A percentile compares a stretch with the other conserved stretches of the same genome.
phyloP scores from a whole-genome alignment of 2,888 invertebrate genomes.

The Ethmia dodecea region DNA sequence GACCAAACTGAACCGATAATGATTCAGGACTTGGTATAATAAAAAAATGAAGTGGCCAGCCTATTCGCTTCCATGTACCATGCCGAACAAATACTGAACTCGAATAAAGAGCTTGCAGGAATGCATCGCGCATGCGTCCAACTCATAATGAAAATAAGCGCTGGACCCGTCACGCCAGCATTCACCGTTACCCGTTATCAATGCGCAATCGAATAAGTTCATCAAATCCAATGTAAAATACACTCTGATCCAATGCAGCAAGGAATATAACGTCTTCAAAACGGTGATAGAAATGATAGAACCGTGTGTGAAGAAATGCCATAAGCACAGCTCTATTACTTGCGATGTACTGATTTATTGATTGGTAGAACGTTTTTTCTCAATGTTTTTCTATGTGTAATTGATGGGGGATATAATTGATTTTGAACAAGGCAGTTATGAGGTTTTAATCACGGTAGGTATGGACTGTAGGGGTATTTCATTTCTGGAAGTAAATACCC shows the following conservation, averaged over 20 bases:
- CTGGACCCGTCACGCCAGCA: conserved; percentile 44
- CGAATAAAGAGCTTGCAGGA: conserved; percentile 26
- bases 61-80: conserved; percentile 19
- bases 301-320: conserved; percentile 24
- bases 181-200: conserved; percentile 44
- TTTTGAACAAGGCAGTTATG: conserved; percentile 6
- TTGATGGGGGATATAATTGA: conserved; percentile 5
- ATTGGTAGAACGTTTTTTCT: conserved; percentile 25
- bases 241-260: conserved; percentile 26
- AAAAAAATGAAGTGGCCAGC: conserved; percentile 22
- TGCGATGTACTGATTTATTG: conserved; percentile 29
- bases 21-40: conserved; percentile 3
- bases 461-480: background rate
- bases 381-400: conserved; percentile 9
- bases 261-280: conserved; percentile 11
- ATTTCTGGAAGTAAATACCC: background rate
- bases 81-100: conserved; percentile 7
- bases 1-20: no score
- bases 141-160: conserved; percentile 48
- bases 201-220: conserved; percentile 15
- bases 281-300: no score
- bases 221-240: conserved; percentile 24
- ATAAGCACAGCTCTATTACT: conserved; percentile 23
- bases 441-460: background rate
- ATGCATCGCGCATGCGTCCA: conserved; percentile 50